phyloP scores from a whole-genome alignment of 2,113 vertebrate species.

The Pungitius pungitius region DNA sequence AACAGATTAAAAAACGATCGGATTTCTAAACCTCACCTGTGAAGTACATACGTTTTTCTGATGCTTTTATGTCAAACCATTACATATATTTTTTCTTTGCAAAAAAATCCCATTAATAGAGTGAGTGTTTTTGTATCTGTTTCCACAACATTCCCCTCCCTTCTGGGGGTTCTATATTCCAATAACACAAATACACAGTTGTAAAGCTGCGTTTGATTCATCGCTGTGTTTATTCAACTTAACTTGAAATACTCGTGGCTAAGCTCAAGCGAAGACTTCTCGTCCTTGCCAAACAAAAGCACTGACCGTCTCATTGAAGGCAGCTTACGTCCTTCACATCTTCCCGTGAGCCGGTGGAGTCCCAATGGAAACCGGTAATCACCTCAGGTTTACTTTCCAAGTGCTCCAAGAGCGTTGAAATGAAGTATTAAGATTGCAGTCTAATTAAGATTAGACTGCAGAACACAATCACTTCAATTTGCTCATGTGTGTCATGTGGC shows the following conservation, averaged over 20 bases:
- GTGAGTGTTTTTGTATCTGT: conserved; percentile 21
- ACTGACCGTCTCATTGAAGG: conserved; percentile 28
- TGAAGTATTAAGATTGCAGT: conserved; percentile 45
- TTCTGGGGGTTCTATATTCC: conserved; percentile 7
- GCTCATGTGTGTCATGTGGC: conserved; percentile 42
- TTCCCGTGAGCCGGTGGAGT: conserved; percentile 33
- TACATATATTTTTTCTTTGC: conserved; percentile 24
- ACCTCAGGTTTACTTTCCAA: conserved; percentile 53
- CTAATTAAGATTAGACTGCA: conserved; percentile 50
- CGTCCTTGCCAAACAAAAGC: conserved; percentile 61
- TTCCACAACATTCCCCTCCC: conserved; percentile 6
- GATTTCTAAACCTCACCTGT: conserved; percentile 3
- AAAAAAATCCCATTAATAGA: background rate
- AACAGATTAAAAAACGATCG: background rate
- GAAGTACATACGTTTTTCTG: conserved; percentile 24
- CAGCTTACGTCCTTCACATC: conserved; percentile 40
- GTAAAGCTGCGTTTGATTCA: background rate
- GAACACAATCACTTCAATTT: conserved; percentile 51
- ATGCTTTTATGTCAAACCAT: background rate
- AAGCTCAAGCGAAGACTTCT: conserved; percentile 7
- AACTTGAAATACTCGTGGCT: conserved; percentile 14
- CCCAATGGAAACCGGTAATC: conserved; percentile 45
- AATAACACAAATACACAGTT: conserved; percentile 3
- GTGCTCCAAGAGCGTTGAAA: conserved; percentile 57
- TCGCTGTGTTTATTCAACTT: conserved; percentile 17